Conservation (phyloP, 2,797 vertebrate species). For the Rhabdophis nuchalis region DNA sequence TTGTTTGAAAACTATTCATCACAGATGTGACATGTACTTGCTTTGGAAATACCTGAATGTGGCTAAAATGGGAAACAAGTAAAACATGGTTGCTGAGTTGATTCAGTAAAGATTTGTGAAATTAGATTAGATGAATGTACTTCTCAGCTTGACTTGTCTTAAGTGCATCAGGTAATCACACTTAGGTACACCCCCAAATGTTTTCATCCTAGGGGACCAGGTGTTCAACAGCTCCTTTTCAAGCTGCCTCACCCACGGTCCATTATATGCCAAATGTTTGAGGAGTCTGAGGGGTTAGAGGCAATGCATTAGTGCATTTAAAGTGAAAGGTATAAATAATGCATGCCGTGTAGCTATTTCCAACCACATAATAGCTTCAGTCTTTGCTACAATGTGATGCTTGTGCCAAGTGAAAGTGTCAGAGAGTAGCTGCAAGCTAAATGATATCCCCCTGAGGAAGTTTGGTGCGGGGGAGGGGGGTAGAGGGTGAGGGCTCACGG, state of each 20-base stretch:
- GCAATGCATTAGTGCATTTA: conserved; percentile 9
- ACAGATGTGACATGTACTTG: neutral
- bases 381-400: neutral
- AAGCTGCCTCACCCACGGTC: neutral
- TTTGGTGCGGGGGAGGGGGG: neutral
- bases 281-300: neutral
- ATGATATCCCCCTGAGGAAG: conserved; percentile 5
- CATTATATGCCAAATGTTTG: conserved; percentile 13
- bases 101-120: neutral
- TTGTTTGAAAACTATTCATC: neutral
- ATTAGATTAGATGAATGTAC: neutral
- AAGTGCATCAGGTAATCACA: conserved; percentile 12
- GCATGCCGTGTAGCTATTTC: conserved; percentile 30
- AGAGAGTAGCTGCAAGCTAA: conserved; percentile 14
- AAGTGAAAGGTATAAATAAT: conserved; percentile 32
- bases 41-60: neutral
- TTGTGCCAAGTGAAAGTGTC: neutral
- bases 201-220: conserved; percentile 4
- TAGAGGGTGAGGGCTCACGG: neutral
- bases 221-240: conserved; percentile 10
- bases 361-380: conserved; percentile 24
- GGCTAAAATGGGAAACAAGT: neutral
- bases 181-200: neutral
- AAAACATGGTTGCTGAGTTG: neutral
- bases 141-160: neutral